Evolutionary conservation across 2,797 vertebrate genomes (phyloP).

Genomic region (Periophthalmus magnuspinnatus): DNA sequence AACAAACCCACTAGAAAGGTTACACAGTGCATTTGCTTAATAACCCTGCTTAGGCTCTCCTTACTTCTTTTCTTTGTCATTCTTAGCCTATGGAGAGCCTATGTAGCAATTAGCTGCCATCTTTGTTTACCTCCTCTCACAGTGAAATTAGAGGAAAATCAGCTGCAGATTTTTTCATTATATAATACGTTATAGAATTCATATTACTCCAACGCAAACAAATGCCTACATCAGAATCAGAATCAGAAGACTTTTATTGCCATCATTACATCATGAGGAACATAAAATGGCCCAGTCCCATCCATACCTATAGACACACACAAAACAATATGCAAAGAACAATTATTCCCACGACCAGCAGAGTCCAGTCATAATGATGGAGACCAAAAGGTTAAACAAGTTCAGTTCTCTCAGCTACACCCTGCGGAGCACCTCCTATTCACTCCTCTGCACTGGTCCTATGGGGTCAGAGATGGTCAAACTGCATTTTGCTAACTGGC

Average conservation of each 20-base stretch:
- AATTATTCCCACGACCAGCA: constrained; percentile 77
- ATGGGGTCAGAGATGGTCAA: constrained; percentile 25
- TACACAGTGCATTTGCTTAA: too few species aligned
- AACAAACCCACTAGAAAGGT: too few species aligned
- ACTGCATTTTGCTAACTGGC: constrained; percentile 2
- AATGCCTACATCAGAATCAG: not conserved
- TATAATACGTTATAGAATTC: too few species aligned
- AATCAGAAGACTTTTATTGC: too few species aligned
- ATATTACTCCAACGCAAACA: not conserved
- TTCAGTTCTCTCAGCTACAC: constrained; percentile 64
- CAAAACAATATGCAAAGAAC: constrained; percentile 35
- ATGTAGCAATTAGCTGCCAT: too few species aligned
- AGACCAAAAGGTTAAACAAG: constrained; percentile 78
- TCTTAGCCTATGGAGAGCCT: too few species aligned
- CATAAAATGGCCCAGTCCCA: too few species aligned
- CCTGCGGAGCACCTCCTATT: constrained; percentile 68
- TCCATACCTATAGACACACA: not conserved
- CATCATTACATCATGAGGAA: not conserved
- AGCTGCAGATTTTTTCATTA: too few species aligned
- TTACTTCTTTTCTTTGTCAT: too few species aligned
- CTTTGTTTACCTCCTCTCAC: too few species aligned
- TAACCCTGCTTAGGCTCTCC: too few species aligned
- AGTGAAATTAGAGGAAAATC: too few species aligned
- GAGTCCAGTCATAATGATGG: constrained; percentile 67
- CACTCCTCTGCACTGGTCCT: constrained; percentile 40